Evolutionary conservation across 2,888 invertebrate species (phyloP), one percentile per base, ranked within the genome.

Genomic region (Melanargia galathea): DNA sequence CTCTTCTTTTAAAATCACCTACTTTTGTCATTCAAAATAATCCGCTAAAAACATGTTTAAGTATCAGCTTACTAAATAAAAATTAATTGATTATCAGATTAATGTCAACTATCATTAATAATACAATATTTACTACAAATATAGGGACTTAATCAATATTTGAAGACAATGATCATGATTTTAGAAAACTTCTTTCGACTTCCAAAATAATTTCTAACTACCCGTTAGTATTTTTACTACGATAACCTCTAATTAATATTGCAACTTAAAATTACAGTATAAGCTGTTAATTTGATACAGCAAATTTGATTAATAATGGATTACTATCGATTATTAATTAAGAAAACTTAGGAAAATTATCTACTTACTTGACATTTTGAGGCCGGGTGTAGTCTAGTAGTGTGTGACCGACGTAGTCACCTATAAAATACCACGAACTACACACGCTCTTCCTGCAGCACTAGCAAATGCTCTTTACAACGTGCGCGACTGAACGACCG

Each of bases 281-380:
- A 18, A 33, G 52, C 7, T 52, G 20, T 52, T 6, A 35, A 52
- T 20, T 2, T 35, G 13, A 7, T 35, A 35, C 55, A 18, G 6
- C 2, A 43, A 26, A 26, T 30, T 45, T 20, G 8, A 13, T 2
- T 7, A 20, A 57, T 7, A 45, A 11, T 33, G 18, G 13, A 5
- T 16, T 33, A 10, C 11, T 10, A 11, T 35, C 20, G 18, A 20
- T 35, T 20, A 35, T 35, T 52, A 52, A 18, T 52, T 13, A 20
- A 13, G 35, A 33, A 33, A 35, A 52, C 2, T 52, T 18, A 33
- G 0, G 10, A 2, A 52, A 46, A 58, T 56, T 55, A 56, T 35
- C 33, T 54, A 70, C 90, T 90, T 77, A 90, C 90, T 90, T 90
- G 90, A 90, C 90, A 90, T 90, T 84, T 76, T 90, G 82, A 73